Base-by-base conservation (phyloP, 2,797 vertebrate genomes). In the Acanthurus tractus region DNA sequence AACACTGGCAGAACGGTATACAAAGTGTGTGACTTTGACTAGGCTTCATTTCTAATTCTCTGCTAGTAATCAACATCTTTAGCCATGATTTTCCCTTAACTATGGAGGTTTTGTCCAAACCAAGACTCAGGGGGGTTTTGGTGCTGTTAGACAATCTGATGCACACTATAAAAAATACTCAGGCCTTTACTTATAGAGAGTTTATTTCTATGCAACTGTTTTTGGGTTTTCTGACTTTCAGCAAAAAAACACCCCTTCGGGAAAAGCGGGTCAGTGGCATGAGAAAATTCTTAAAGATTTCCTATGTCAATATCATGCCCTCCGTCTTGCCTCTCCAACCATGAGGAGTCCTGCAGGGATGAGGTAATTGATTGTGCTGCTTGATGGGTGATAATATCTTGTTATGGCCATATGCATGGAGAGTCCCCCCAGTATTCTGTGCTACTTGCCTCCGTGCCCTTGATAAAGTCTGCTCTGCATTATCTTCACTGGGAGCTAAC, bases 401-500 rank as follows among this genome's bases (percentile, higher is more conserved):
- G 85, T 92, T 93, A 93, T 93, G 86, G 86, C 88, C 87, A 82
- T 92, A 88, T 91, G 89, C 88, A 91, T 81, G 63, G 69, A 87
- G 75, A 83, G 74, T 78, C 82, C 75, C 76, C 72, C 79, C 62
- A 72, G 78, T 70, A 76, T 76, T 72, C 74, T 69, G 62, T 57
- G 70, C 86, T 85, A 77, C 70, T 79, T 85, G 82, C 84, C 76
- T 85, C 69, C 45, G 45, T 93, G 92, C 86, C 93, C 93, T 93
- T 95, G 92, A 94, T 93, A 93, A 88, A 92, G 88, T 89, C 87
- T 90, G 90, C 88, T 92, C 74, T 86, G 88, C 90, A 94, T 94
- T 95, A 93, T 95, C 92, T 91, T 90, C 81, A 86, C 81, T 84
- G 81, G 88, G 74, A 86, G 85, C 86, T 63, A 78, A 70, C 76